phyloP scores from a whole-genome alignment of 2,797 vertebrate genomes.

The Gallinago nigripennis region DNA sequence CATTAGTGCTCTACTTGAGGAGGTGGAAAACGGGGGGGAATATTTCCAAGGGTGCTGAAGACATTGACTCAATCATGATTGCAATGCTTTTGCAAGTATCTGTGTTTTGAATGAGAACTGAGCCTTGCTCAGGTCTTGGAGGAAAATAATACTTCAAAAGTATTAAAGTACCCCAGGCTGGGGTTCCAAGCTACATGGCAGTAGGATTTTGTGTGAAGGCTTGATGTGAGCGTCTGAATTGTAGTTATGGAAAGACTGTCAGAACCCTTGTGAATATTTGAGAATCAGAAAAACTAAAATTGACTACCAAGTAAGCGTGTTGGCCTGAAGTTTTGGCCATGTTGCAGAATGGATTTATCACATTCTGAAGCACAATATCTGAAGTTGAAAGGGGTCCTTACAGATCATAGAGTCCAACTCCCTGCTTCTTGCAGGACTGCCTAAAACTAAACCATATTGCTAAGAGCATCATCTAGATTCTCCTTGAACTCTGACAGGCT shows the following conservation, averaged over 20 bases:
- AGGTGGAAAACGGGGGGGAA: rapidly evolving
- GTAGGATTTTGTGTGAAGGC: neutral
- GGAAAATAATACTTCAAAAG: neutral
- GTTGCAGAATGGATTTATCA: neutral
- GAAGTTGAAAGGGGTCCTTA: neutral
- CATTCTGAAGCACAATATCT: neutral
- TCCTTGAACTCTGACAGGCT: neutral
- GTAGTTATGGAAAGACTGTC: neutral
- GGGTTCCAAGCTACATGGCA: neutral
- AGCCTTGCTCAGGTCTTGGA: neutral
- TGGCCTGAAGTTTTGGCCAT: neutral
- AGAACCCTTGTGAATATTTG: neutral
- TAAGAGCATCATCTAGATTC: rapidly evolving
- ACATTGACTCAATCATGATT: neutral
- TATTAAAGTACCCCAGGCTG: neutral
- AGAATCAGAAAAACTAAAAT: neutral
- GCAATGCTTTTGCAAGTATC: neutral
- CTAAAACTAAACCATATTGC: neutral
- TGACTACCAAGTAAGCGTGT: neutral
- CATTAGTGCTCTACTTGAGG: neutral
- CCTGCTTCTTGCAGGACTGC: neutral
- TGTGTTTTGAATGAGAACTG: neutral
- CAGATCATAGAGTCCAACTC: neutral
- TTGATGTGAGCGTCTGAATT: neutral
- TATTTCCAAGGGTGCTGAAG: neutral